Evolutionary conservation across 2,113 vertebrate genomes (phyloP).

Genomic region (Morone saxatilis): DNA sequence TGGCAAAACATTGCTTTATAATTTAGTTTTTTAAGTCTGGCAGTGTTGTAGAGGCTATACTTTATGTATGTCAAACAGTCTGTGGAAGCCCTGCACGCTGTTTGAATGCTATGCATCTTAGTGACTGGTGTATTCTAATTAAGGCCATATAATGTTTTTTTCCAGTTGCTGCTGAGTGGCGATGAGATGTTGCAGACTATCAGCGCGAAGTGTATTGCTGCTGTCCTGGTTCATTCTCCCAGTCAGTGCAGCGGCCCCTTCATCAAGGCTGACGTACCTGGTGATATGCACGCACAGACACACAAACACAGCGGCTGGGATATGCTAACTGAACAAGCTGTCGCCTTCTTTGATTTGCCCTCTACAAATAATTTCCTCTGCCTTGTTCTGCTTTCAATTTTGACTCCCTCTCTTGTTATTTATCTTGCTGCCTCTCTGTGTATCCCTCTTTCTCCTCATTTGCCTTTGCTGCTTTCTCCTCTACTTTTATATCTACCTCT

Average conservation of each 20-base stretch:
- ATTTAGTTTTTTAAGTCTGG: background rate
- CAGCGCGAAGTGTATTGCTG: slow-evolving; percentile 90
- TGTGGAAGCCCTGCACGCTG: background rate
- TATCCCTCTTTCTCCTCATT: background rate
- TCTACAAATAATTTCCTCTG: slow-evolving; percentile 30
- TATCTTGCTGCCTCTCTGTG: background rate
- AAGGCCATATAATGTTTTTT: slow-evolving; percentile 23
- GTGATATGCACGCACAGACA: slow-evolving; percentile 75
- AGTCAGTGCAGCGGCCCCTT: slow-evolving; percentile 87
- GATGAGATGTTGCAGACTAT: slow-evolving; percentile 91
- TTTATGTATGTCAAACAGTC: background rate
- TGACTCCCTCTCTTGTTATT: background rate
- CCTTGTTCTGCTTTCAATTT: background rate
- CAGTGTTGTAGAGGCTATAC: background rate
- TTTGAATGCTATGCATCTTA: slow-evolving; percentile 7
- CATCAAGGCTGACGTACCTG: slow-evolving; percentile 92
- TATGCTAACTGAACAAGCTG: background rate
- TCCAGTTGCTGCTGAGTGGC: slow-evolving; percentile 91
- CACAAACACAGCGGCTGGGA: slow-evolving; percentile 5
- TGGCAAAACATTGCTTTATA: background rate
- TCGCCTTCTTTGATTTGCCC: slow-evolving; percentile 10
- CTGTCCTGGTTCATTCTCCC: slow-evolving; percentile 89
- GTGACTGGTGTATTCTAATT: slow-evolving; percentile 1
- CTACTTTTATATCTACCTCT: background rate
- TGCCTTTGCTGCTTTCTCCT: background rate